Conservation (phyloP, 2,888 invertebrate species). For the Scaptomyza polygonia region DNA sequence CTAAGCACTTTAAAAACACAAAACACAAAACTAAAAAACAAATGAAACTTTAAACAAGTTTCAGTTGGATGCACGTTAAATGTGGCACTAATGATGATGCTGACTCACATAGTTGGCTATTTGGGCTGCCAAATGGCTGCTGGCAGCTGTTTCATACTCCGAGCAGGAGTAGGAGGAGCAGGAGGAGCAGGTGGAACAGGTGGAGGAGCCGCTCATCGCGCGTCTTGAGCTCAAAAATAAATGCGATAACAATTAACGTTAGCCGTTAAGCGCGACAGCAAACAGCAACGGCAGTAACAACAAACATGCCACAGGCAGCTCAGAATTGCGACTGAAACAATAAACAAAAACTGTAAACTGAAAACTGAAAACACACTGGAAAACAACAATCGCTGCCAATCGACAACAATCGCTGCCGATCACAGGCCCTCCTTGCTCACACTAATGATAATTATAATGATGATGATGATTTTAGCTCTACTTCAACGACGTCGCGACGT, state of each 20-base stretch:
- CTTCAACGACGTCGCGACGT: no score
- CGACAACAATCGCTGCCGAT: constrained; percentile 15
- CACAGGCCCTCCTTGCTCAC: constrained; percentile 20
- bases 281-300: constrained; percentile 34
- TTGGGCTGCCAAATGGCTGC: constrained; percentile 71
- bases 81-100: constrained; percentile 12
- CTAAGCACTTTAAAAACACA: constrained; percentile 8
- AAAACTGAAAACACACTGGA: constrained; percentile 19
- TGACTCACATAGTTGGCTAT: constrained; percentile 81
- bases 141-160: constrained; percentile 48
- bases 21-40: constrained; percentile 15
- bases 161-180: constrained; percentile 1
- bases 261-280: constrained; percentile 57
- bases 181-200: not conserved
- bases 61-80: constrained; percentile 44
- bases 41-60: constrained; percentile 40
- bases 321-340: constrained; percentile 68
- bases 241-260: constrained; percentile 61
- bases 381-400: constrained; percentile 28
- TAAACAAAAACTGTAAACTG: constrained; percentile 1
- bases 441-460: not conserved
- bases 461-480: constrained; percentile 3
- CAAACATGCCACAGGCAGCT: constrained; percentile 72
- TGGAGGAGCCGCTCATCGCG: constrained; percentile 49
- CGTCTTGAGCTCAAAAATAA: constrained; percentile 40